Evolutionary conservation across 2,113 vertebrate species (phyloP).

Genomic region (Corythaixoides concolor): DNA sequence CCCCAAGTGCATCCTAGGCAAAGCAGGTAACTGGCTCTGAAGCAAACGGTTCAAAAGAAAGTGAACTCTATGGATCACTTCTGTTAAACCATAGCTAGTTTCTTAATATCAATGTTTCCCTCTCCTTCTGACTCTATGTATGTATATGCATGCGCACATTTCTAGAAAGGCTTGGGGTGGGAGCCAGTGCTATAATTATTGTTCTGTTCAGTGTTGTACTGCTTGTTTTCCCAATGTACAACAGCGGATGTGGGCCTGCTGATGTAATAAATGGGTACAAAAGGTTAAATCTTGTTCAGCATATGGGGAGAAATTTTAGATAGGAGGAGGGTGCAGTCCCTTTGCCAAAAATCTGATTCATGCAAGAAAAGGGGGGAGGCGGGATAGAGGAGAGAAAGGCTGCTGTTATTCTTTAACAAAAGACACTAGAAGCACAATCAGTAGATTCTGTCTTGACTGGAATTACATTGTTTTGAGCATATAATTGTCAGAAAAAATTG

Average conservation of each 20-base stretch:
- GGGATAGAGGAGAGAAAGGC: background rate
- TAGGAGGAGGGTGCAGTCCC: background rate
- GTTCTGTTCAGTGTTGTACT: background rate
- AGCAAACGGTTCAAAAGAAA: background rate
- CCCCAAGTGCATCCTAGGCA: too few species aligned
- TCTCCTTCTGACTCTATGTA: background rate
- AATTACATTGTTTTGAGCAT: slow-evolving; percentile 5
- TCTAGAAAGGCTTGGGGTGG: background rate
- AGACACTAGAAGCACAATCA: slow-evolving; percentile 15
- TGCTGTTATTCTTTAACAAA: slow-evolving; percentile 48
- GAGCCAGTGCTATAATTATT: background rate
- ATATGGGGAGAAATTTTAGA: background rate
- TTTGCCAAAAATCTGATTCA: slow-evolving; percentile 44
- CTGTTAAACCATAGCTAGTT: background rate
- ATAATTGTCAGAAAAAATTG: background rate
- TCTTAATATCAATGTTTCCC: rapidly evolving
- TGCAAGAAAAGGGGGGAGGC: background rate
- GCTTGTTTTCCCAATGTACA: background rate
- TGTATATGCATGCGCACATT: rapidly evolving
- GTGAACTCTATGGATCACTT: background rate
- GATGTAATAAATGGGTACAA: slow-evolving; percentile 33
- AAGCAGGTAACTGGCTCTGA: background rate
- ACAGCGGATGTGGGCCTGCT: background rate
- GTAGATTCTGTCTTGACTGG: slow-evolving; percentile 43
- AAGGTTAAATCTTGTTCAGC: slow-evolving; percentile 36